phyloP scores from a whole-genome alignment of 2,113 vertebrate species.

The Menura novaehollandiae region DNA sequence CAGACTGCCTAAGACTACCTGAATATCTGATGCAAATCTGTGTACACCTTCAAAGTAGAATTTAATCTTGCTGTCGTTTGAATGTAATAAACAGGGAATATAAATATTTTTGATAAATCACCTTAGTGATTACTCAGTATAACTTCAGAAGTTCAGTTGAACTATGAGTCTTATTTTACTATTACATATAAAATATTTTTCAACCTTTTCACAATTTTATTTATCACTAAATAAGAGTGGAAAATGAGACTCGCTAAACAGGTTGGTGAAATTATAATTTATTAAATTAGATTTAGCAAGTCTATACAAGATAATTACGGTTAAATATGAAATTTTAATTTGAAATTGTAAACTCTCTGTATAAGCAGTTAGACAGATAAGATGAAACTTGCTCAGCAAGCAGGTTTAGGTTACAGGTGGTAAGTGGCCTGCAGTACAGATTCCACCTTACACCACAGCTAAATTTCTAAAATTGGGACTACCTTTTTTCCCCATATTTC shows the following conservation, averaged over 20 bases:
- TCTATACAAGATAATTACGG: not conserved
- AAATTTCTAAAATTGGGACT: not conserved
- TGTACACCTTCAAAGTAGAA: not conserved
- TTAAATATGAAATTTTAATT: not conserved
- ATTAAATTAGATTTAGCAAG: not conserved
- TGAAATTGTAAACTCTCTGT: not conserved
- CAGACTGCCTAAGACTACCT: not conserved
- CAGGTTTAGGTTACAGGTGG: not conserved
- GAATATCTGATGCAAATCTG: not conserved
- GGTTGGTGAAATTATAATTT: not conserved
- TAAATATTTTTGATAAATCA: not conserved
- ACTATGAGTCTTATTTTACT: not conserved
- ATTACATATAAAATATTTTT: not conserved
- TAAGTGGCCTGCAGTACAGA: not conserved
- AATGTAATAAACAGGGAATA: not conserved
- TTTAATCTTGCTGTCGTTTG: not conserved
- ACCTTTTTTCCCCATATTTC: not conserved
- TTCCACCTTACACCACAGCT: not conserved
- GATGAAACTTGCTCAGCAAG: not conserved
- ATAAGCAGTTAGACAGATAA: not conserved
- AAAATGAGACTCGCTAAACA: not conserved
- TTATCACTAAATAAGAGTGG: not conserved
- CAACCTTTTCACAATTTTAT: not conserved
- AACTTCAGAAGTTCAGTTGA: not conserved
- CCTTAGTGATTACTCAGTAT: not conserved